Evolutionary conservation across 2,888 invertebrate genomes (phyloP), one percentile per base, ranked within the genome.

Genomic region (Protodeltote pygarga): DNA sequence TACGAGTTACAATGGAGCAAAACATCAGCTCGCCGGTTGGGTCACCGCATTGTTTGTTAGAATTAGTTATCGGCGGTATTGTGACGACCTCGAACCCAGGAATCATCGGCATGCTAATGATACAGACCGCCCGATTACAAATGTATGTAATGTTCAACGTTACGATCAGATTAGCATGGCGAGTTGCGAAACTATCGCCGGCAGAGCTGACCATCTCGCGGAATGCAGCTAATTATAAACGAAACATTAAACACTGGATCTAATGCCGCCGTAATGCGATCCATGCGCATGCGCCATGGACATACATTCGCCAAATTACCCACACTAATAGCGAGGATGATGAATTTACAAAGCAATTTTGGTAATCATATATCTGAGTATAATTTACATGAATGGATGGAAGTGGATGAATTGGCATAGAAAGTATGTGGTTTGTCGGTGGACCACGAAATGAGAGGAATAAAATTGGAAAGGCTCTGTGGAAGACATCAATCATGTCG

Each of bases 21-120:
- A 73, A 78, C 72, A 73, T 73, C 71, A 71, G 74, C 72, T 64
- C 44, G 45, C 16, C 42, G 35, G 67, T 75, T 76, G 73, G 79
- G 79, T 76, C 77, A 77, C 54, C 62, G 71, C 73, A 77, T 81
- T 81, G 81, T 81, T 81, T 69, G 71, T 33, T 44, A 47, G 45
- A 65, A 53, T 62, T 62, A 55, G 52, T 62, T 53, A 59, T 55
- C 53, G 40, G 45, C 41, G 51, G 48, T 46, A 65, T 69, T 67
- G 70, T 69, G 53, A 45, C 53, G 59, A 64, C 58, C 71, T 53
- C 64, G 58, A 58, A 64, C 59, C 53, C 58, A 51, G 50, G 46
- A 55, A 54, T 54, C 57, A 68, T 53, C 41, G 41, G 52, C 50
- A 55, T 28, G 47, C 62, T 59, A 55, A 62, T 55, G 42, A 46